Evolutionary conservation across 2,888 invertebrate species (phyloP).

Genomic region (Dorcus parallelipipedus): DNA sequence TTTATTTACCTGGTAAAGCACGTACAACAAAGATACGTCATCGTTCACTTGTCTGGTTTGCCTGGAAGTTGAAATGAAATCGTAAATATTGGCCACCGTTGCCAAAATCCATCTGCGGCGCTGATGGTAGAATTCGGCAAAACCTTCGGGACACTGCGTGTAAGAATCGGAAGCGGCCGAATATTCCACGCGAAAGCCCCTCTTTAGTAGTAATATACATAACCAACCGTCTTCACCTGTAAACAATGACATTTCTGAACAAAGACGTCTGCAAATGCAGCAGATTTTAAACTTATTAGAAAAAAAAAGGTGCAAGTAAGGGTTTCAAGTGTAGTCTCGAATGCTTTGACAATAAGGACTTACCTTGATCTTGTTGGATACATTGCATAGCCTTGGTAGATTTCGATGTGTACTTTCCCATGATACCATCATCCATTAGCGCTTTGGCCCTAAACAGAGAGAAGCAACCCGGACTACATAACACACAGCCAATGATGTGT

Average conservation of each 20-base stretch:
- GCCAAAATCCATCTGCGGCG: slow-evolving; percentile 94
- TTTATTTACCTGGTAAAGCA: slow-evolving; percentile 63
- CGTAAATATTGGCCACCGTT: slow-evolving; percentile 92
- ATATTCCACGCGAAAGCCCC: slow-evolving; percentile 90
- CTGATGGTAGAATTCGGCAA: slow-evolving; percentile 92
- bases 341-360: background rate
- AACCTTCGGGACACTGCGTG: slow-evolving; percentile 91
- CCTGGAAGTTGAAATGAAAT: slow-evolving; percentile 75
- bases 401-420: slow-evolving; percentile 81
- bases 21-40: slow-evolving; percentile 80
- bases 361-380: slow-evolving; percentile 89
- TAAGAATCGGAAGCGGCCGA: slow-evolving; percentile 93
- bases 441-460: slow-evolving; percentile 85
- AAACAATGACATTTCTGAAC: background rate
- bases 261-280: background rate
- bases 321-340: no score
- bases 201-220: slow-evolving; percentile 86
- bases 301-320: background rate
- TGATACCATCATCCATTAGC: slow-evolving; percentile 86
- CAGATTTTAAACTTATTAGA: background rate
- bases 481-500: slow-evolving; percentile 84
- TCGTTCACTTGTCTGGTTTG: slow-evolving; percentile 80
- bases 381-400: slow-evolving; percentile 77
- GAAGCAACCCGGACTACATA: slow-evolving; percentile 91
- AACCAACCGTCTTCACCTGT: slow-evolving; percentile 94